A percentile compares a stretch with the other conserved stretches of the same genome.
Evolutionary conservation across 2,797 vertebrate species (phyloP).

Genomic region (Xenops minutus): DNA sequence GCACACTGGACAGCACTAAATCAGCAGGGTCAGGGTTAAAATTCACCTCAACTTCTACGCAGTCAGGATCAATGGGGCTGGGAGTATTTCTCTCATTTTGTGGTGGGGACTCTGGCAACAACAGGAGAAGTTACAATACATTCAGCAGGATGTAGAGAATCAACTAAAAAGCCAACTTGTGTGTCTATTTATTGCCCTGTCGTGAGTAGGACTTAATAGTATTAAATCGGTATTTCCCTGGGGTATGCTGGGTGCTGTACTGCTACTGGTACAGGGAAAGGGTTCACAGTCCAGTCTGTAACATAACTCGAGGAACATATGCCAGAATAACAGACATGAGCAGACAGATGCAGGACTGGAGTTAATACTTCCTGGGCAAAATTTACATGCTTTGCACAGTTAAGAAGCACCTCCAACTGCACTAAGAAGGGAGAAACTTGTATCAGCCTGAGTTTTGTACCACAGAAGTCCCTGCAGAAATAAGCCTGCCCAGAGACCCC

Average conservation of each 20-base stretch:
- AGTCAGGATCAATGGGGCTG: slow-evolving; percentile 82
- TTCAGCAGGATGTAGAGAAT: slow-evolving; percentile 1
- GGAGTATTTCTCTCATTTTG: slow-evolving; percentile 80
- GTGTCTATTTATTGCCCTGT: not conserved
- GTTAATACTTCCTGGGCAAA: not conserved
- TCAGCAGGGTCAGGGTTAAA: slow-evolving; percentile 95
- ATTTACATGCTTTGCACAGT: not conserved
- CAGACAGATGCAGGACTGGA: not conserved
- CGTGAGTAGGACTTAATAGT: not conserved
- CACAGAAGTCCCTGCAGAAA: not conserved
- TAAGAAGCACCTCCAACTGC: not conserved
- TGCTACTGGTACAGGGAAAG: not conserved
- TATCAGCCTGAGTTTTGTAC: not conserved
- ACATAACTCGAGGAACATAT: not conserved
- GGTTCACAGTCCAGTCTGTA: not conserved
- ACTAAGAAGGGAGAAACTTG: not conserved
- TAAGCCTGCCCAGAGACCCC: not conserved
- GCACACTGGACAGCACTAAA: slow-evolving; percentile 93
- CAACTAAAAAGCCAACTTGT: not conserved
- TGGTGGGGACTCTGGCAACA: slow-evolving; percentile 78
- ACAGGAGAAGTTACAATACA: slow-evolving; percentile 42
- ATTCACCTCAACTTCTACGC: slow-evolving; percentile 88
- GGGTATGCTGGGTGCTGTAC: not conserved
- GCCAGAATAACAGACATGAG: not conserved
- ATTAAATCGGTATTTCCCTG: not conserved